Conservation (phyloP, 2,888 invertebrate genomes). For the Ecdyonurus torrentis region DNA sequence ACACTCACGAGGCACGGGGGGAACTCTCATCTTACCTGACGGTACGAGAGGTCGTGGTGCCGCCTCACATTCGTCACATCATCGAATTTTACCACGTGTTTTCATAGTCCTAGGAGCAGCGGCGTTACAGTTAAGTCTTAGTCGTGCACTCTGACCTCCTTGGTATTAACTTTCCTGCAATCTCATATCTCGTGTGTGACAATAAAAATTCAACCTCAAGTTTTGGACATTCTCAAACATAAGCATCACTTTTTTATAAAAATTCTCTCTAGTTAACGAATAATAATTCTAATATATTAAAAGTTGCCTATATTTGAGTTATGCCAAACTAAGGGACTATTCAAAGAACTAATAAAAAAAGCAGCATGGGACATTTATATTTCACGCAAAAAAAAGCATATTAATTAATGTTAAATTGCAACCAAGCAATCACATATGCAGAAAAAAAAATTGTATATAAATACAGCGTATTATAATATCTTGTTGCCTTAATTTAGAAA, state of each 20-base stretch:
- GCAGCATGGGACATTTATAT: not conserved
- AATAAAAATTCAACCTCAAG: not conserved
- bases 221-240: too few relatives aligned
- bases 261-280: too few relatives aligned
- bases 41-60: not conserved
- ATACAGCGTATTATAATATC: not conserved
- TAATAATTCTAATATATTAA: too few relatives aligned
- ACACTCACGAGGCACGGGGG: not conserved
- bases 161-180: not conserved
- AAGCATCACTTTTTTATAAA: too few relatives aligned
- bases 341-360: not conserved
- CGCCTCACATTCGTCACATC: not conserved
- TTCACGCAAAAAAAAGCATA: not conserved
- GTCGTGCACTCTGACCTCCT: not conserved
- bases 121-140: not conserved
- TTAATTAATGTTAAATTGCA: not conserved
- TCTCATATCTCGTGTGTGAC: not conserved
- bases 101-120: not conserved
- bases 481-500: not conserved
- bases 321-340: too few relatives aligned
- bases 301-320: too few relatives aligned
- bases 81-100: not conserved
- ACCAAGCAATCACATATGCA: too few relatives aligned
- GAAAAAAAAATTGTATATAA: not conserved
- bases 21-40: not conserved